Evolutionary conservation across 2,888 invertebrate species (phyloP).

Genomic region (Drosophila kanekoi): DNA sequence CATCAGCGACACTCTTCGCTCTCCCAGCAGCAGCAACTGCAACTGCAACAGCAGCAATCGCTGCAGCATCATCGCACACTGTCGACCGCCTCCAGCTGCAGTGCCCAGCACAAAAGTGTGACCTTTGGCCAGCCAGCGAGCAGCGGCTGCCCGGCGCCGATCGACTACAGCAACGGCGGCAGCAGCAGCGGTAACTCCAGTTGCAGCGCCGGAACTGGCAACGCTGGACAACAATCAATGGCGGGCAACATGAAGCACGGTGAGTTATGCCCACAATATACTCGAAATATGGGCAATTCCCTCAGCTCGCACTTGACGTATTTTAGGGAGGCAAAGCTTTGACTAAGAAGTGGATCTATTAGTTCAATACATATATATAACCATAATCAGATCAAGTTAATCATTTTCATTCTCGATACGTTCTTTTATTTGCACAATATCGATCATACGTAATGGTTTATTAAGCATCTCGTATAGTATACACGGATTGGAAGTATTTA

Average conservation of each 20-base stretch:
- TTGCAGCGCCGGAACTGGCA: slow-evolving; percentile 82
- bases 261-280: slow-evolving; percentile 44
- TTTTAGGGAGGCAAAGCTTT: too few species aligned
- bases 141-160: slow-evolving; percentile 52
- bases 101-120: slow-evolving; percentile 85
- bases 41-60: slow-evolving; percentile 57
- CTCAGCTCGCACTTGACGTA: too few species aligned
- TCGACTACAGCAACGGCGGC: slow-evolving; percentile 72
- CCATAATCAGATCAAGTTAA: too few species aligned
- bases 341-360: too few species aligned
- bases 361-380: too few species aligned
- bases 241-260: slow-evolving; percentile 86
- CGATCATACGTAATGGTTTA: too few species aligned
- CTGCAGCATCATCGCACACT: slow-evolving; percentile 84
- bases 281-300: too few species aligned
- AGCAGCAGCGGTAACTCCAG: slow-evolving; percentile 80
- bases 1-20: slow-evolving; percentile 79
- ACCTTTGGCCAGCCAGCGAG: slow-evolving; percentile 83
- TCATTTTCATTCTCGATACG: too few species aligned
- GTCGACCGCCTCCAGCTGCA: slow-evolving; percentile 85
- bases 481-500: too few species aligned
- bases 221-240: slow-evolving; percentile 85
- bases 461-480: too few species aligned
- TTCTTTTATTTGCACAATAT: too few species aligned
- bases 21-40: slow-evolving; percentile 57